Base-by-base conservation (phyloP, 2,888 invertebrate genomes). In the Mallateleia sp. region DNA sequence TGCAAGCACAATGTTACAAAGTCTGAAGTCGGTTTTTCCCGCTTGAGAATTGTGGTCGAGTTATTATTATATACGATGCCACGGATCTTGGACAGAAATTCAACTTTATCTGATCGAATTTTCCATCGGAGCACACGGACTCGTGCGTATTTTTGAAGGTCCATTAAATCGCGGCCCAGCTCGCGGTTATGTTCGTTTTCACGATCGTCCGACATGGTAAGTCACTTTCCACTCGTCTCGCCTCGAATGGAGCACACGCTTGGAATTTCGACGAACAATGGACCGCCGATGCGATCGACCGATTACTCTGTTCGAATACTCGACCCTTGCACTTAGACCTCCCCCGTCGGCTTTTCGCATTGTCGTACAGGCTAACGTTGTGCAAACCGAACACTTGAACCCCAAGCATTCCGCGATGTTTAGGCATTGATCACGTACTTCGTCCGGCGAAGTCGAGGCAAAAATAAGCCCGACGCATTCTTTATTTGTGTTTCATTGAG, bases 211-310 rank as follows among this genome's bases (percentile, higher is more conserved):
- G 72, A 87, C 88, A 88, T 72, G 80, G 80, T 77, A 88, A 85
- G 88, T 85, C 84, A 84, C 86, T 88, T 88, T 71, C 84, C 81
- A 78, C 75, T 85, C 67, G 84, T 74, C 77, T 77, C 75, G 81
- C 79, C 66, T 69, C 75, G 85, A 60, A 67, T 74, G 67, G 47
- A 79, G 72, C 71, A 82, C 87, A 64, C 66, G 79, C 82, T 83
- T 58, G 82, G 84, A 87, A 85, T 85, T 85, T 77, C 83, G 54
- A 64, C 81, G 87, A 87, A 85, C 86, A 87, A 88, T 89, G 78
- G 71, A 58, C 86, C 72, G 74, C 28, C 86, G 82, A 82, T 74
- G 79, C 82, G 82, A 87, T 82, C 82, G 86, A 78, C 74, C 86
- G 82, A 87, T 87, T 83, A 87, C 80, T 83, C 83, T 38, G 83